These are phyloP conservation scores for Melitaea athalia DNA, from an alignment of 2,888 invertebrate genomes.

Conservation along the genomic window DNA sequence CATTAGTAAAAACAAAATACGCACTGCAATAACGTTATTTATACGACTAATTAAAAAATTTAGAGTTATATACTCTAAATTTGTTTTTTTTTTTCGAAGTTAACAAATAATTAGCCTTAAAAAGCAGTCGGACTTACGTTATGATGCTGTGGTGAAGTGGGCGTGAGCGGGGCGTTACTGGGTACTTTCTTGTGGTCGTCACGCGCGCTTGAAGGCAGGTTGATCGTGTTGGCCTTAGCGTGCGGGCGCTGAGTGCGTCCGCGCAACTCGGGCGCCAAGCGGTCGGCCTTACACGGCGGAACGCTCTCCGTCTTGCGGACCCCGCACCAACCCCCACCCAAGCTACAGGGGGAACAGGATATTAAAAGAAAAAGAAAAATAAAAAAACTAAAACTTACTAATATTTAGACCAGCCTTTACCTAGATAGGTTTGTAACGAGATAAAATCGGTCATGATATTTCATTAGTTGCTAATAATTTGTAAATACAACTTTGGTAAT, in stretches of 20 bases:
- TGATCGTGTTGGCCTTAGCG: constrained; percentile 83
- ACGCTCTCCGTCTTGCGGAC: constrained; percentile 75
- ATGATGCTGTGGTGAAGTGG: constrained; percentile 70
- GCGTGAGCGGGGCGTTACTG: constrained; percentile 54
- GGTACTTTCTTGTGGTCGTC: constrained; percentile 61
- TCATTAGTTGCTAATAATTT: neutral
- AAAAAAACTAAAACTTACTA: constrained; percentile 44
- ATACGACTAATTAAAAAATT: too few species aligned
- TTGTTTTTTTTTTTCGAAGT: too few species aligned
- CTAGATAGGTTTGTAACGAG: neutral
- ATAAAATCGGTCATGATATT: neutral
- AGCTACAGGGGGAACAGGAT: constrained; percentile 65
- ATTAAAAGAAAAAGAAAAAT: constrained; percentile 57
- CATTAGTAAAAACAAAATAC: too few species aligned
- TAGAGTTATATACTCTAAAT: too few species aligned
- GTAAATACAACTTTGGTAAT: neutral
- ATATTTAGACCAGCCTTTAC: constrained; percentile 58
- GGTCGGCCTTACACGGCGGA: constrained; percentile 66
- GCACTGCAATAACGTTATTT: too few species aligned
- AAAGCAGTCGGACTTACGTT: constrained; percentile 61
- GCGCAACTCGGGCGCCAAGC: constrained; percentile 63
- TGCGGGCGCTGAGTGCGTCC: constrained; percentile 70
- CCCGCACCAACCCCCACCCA: constrained; percentile 68
- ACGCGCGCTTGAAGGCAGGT: constrained; percentile 78
- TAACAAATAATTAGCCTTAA: too few species aligned